Evolutionary conservation across 1,140 invertebrate species (phyloP), one percentile per base, ranked within the genome.

Genomic region (Ruditapes philippinarum): DNA sequence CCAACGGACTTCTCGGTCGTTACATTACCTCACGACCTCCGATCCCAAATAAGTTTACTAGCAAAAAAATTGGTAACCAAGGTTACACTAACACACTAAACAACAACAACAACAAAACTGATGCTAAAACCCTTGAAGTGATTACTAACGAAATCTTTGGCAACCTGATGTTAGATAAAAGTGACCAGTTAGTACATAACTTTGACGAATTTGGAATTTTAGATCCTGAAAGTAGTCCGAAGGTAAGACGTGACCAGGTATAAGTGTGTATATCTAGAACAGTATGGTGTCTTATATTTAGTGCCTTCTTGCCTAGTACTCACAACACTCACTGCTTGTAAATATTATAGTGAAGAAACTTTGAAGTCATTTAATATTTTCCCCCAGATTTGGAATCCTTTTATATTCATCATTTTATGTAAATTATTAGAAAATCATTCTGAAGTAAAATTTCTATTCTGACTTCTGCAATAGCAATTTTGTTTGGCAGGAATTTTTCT

Each of bases 101-200:
- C 57, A 82, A 82, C 86, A 82, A 88, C 86, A 81, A 81, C 79
- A 74, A 87, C 80, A 76, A 78, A 70, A 82, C 65, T 62, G 38
- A 86, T 70, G 36, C 73, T 70, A 83, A 68, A 28, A 90, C 92
- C 19, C 95, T 98, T 65, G 97, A 98, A 92, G 98, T 98, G 95
- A 97, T 98, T 62, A 98, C 98, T 33, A 98, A 98, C 96, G 97
- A 97, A 95, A 97, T 98, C 76, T 98, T 98, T 95, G 98, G 98
- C 94, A 98, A 98, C 91, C 95, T 98, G 49, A 95, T 98, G 97
- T 97, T 94, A 97, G 97, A 90, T 96, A 97, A 95, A 95, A 96
- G 76, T 96, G 97, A 92, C 94, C 94, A 49, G 60, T 42, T 79
- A 95, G 95, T 91, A 86, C 92, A 93, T 92, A 90, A 92, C 74